phyloP scores from a whole-genome alignment of 2,888 invertebrate genomes.

The Drosophila histrio region DNA sequence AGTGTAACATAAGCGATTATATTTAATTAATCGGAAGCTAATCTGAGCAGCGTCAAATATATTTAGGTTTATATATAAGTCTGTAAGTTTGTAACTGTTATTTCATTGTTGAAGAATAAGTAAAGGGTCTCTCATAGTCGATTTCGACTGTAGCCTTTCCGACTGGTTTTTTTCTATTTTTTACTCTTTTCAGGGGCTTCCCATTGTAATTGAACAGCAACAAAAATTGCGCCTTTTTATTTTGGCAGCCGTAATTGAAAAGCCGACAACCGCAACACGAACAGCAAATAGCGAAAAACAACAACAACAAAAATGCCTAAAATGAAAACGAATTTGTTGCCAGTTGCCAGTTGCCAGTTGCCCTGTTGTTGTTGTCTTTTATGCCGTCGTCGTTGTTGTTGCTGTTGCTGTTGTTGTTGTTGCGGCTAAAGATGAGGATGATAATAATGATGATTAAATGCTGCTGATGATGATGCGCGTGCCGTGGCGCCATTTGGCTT shows the following conservation, averaged over 20 bases:
- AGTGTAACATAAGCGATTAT: too few relatives aligned
- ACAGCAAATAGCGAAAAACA: slow-evolving; percentile 18
- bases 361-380: not conserved
- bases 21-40: too few relatives aligned
- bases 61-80: too few relatives aligned
- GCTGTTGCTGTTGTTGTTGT: slow-evolving; percentile 16
- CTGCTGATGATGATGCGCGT: slow-evolving; percentile 72
- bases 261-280: slow-evolving; percentile 46
- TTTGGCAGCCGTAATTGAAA: slow-evolving; percentile 58
- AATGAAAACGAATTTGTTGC: slow-evolving; percentile 41
- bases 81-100: too few relatives aligned
- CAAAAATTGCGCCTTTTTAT: slow-evolving; percentile 29
- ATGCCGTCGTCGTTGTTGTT: not conserved
- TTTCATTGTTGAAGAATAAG: too few relatives aligned
- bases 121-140: too few relatives aligned
- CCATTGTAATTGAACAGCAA: slow-evolving; percentile 23
- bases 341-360: not conserved
- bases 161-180: not conserved
- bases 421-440: slow-evolving; percentile 10
- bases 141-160: too few relatives aligned
- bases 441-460: slow-evolving; percentile 42
- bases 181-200: slow-evolving; percentile 14
- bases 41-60: too few relatives aligned
- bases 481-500: slow-evolving; percentile 64
- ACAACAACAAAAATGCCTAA: not conserved